Evolutionary conservation across 2,797 vertebrate genomes (phyloP), one percentile per base, ranked within the genome.

Genomic region (Alcedo atthis): DNA sequence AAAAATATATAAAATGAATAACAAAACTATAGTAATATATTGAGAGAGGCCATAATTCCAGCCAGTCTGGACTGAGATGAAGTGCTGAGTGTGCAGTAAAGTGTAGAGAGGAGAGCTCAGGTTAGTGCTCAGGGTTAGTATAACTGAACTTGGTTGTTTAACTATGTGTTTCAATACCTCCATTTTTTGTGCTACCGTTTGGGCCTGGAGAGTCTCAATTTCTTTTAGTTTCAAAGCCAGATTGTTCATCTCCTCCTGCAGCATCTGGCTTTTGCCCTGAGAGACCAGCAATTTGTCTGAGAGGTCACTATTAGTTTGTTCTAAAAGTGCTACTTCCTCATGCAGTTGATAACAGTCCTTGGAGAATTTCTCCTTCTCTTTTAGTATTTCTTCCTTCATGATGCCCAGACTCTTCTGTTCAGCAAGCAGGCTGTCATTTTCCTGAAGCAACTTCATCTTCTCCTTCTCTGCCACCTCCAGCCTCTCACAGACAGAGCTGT

Each of bases 161-260:
- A 61, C 82, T 80, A 32, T 2, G 12, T 53, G 81, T 78, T 96
- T 87, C 81, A 87, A 97, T 98, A 98, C 98, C 98, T 98, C 98
- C 87, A 96, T 97, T 96, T 98, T 98, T 96, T 98, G 97, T 91
- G 97, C 98, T 98, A 99, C 97, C 87, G 98, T 98, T 95, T 98
- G 97, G 93, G 98, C 98, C 92, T 98, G 99, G 92, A 98, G 98
- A 89, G 94, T 97, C 96, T 98, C 96, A 87, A 97, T 98, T 97
- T 98, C 98, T 90, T 96, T 98, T 96, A 98, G 93, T 97, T 97
- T 98, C 96, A 98, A 96, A 89, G 90, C 80, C 90, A 98, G 97
- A 95, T 97, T 97, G 74, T 98, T 98, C 91, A 97, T 98, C 95
- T 99, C 98, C 89, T 94, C 97, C 95, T 97, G 97, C 96, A 99